These are phyloP conservation scores for Sphinx pinastri DNA, from an alignment of 2,888 invertebrate genomes.

Conservation along the genomic window DNA sequence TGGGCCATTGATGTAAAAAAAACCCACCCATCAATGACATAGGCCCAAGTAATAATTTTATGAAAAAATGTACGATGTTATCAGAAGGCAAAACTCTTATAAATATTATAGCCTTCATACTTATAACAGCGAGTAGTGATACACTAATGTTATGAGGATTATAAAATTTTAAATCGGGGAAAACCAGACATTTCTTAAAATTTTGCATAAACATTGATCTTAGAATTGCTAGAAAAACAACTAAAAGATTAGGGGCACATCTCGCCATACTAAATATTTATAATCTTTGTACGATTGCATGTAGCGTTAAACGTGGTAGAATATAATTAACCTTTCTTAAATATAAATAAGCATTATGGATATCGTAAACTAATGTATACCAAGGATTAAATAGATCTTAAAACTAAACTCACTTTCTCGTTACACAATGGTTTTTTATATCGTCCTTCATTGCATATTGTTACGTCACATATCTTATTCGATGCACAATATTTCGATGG, in stretches of 20 bases:
- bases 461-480: background rate
- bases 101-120: too few relatives aligned
- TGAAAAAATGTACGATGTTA: too few relatives aligned
- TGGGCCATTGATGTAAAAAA: too few relatives aligned
- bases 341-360: too few relatives aligned
- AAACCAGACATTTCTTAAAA: conserved; percentile 18
- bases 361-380: background rate
- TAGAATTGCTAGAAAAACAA: conserved; percentile 28
- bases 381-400: background rate
- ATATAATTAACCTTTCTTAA: too few relatives aligned
- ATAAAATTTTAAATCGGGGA: conserved; percentile 22
- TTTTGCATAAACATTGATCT: conserved; percentile 9
- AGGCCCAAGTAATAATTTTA: too few relatives aligned
- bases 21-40: too few relatives aligned
- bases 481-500: background rate
- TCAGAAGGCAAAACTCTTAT: too few relatives aligned
- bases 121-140: background rate
- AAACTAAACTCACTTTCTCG: background rate
- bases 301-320: too few relatives aligned
- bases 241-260: background rate
- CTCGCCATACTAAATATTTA: background rate
- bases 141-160: background rate
- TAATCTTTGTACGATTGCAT: background rate
- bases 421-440: too few relatives aligned
- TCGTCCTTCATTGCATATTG: background rate